Conservation (phyloP, 2,888 invertebrate species). For the Panopea generosa region DNA sequence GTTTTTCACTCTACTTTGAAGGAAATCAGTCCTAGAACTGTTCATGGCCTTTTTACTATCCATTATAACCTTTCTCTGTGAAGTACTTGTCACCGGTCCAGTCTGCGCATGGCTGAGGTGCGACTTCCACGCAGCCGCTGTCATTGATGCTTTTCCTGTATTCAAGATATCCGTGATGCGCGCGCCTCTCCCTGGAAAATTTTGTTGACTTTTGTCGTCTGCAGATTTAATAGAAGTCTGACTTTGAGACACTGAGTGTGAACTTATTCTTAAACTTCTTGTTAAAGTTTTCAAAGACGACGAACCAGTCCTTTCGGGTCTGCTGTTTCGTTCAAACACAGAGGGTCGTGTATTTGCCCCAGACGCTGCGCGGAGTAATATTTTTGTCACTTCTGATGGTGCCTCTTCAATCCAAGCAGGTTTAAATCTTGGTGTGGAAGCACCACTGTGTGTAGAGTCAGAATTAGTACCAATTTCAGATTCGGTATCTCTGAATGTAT, state of each 20-base stretch:
- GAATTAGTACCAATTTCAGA: conserved; percentile 61
- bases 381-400: conserved; percentile 73
- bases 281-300: conserved; percentile 45
- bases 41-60: conserved; percentile 62
- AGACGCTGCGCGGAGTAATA: conserved; percentile 65
- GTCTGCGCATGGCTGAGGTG: conserved; percentile 60
- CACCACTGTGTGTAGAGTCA: conserved; percentile 59
- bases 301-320: conserved; percentile 13
- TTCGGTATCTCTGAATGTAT: conserved; percentile 34
- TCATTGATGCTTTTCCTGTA: conserved; percentile 67
- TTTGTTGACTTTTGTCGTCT: background rate
- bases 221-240: conserved; percentile 7
- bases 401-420: conserved; percentile 72
- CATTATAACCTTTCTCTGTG: conserved; percentile 64
- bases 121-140: conserved; percentile 70
- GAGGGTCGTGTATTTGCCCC: conserved; percentile 25
- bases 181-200: conserved; percentile 37
- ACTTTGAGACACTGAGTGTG: conserved; percentile 12
- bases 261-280: conserved; percentile 41
- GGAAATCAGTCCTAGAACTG: conserved; percentile 47
- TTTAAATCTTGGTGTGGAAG: conserved; percentile 56
- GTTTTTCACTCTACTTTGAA: conserved; percentile 63
- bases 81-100: conserved; percentile 59
- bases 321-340: conserved; percentile 38
- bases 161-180: conserved; percentile 71